Evolutionary conservation across 2,113 vertebrate species (phyloP).

Genomic region (Acinonyx jubatus): DNA sequence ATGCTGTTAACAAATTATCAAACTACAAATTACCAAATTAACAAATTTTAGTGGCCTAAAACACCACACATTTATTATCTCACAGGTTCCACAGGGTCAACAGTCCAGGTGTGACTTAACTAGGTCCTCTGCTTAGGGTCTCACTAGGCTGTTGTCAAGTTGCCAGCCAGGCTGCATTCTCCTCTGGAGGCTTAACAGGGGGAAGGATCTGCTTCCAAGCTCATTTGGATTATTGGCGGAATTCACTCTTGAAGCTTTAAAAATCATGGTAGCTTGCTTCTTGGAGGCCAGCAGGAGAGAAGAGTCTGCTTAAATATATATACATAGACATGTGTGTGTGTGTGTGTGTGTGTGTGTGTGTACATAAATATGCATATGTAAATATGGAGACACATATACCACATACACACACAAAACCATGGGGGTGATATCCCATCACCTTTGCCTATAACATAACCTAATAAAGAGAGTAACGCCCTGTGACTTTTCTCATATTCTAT

Average conservation of each 20-base stretch:
- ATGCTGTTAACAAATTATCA: neutral
- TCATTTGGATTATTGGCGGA: neutral
- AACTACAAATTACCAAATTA: too few relatives aligned
- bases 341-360: neutral
- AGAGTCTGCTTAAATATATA: neutral
- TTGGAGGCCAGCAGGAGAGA: neutral
- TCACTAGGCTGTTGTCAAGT: neutral
- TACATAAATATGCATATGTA: neutral
- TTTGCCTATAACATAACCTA: neutral
- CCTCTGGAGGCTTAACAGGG: neutral
- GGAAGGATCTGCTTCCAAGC: neutral
- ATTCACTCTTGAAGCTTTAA: neutral
- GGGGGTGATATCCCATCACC: neutral
- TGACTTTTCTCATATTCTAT: neutral
- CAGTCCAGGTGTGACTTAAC: neutral
- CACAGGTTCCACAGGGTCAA: neutral
- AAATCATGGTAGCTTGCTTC: neutral
- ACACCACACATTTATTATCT: conserved; percentile 5
- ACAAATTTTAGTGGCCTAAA: neutral
- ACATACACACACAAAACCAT: neutral
- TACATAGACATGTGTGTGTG: neutral
- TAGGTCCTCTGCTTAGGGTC: neutral
- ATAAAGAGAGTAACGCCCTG: neutral
- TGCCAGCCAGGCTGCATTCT: neutral
- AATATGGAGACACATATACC: neutral